Base-by-base conservation (phyloP, 1,140 invertebrate species). In the Drosophila arizonae region DNA sequence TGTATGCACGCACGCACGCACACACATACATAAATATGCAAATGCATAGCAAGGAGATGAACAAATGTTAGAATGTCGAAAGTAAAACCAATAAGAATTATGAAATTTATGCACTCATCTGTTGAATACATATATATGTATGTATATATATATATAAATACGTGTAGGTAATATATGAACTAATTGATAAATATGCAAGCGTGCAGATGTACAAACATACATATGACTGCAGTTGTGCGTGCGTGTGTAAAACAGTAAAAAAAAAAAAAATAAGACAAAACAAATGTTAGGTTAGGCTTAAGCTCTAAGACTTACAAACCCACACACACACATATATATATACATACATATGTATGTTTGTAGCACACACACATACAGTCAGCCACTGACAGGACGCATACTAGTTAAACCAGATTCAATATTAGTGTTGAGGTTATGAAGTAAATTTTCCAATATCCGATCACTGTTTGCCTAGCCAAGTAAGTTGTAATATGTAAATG, bases 101-200 rank as follows among this genome's bases (percentile, higher is more conserved):
- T 86, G 79, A 81, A 87, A 87, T 81, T 79, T 87, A 87, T 87
- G 82, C 82, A 82, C 82, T 86, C 69, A 75, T 86, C 81, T 81
- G 82, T 86, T 86, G 69, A 86, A 87, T 50, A 79, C 74, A 78
- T 75, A 82, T 78, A 78, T 81, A 87, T 77, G 77, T 77, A 78
- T 78, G 77, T 76, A 79, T 82, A 79, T 78, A 17, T 17, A 17
- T 17, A 71, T 68, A 72, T 67, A 67, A 64, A 67, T 79, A 69
- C 65, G 68, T 79, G 62, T 82, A 82, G 81, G 81, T 85, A 86
- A 72, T 77, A 72, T 77, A 80, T 81, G 79, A 86, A 86, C 77
- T 78, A 81, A 85, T 81, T 84, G 71, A 77, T 73, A 73, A 79
- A 58, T 33, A 78, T 66, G 63, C 67, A 80, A 60, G 63, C 57